Percentiles rank a stretch among this genome's conserved stretches.
These are phyloP conservation scores for Hiodon alosoides DNA, from an alignment of 2,113 vertebrate genomes.

Conservation along the genomic window DNA sequence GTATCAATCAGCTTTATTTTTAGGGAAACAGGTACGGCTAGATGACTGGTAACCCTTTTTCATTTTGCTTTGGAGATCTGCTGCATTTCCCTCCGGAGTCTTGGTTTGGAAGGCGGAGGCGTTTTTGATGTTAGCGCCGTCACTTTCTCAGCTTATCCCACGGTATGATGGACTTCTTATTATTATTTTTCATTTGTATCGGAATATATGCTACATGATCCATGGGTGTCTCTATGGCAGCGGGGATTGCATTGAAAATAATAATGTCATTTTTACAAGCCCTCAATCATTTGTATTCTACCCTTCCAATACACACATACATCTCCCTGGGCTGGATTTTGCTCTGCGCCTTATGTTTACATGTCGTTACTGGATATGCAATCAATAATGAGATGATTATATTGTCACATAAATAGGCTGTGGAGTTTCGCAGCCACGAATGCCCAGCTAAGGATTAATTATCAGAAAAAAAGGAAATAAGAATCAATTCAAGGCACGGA, in stretches of 20 bases:
- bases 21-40: background rate
- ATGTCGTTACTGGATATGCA: slow-evolving; percentile 9
- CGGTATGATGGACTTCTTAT: too few species aligned
- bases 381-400: slow-evolving; percentile 35
- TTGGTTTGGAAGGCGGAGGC: too few species aligned
- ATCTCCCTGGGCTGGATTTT: background rate
- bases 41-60: background rate
- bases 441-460: slow-evolving; percentile 30
- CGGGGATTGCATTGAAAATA: too few species aligned
- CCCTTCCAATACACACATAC: background rate
- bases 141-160: too few species aligned
- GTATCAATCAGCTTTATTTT: background rate
- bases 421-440: slow-evolving; percentile 18
- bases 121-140: too few species aligned
- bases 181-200: too few species aligned
- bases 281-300: too few species aligned
- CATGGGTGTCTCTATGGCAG: too few species aligned
- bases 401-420: slow-evolving; percentile 11
- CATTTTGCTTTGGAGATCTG: background rate
- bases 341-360: background rate
- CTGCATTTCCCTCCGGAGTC: background rate
- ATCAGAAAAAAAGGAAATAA: slow-evolving; percentile 15
- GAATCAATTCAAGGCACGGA: slow-evolving; percentile 11
- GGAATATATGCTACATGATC: too few species aligned
- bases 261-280: too few species aligned